Base-by-base conservation (phyloP, 2,113 vertebrate species). In the Rhinoderma darwinii region DNA sequence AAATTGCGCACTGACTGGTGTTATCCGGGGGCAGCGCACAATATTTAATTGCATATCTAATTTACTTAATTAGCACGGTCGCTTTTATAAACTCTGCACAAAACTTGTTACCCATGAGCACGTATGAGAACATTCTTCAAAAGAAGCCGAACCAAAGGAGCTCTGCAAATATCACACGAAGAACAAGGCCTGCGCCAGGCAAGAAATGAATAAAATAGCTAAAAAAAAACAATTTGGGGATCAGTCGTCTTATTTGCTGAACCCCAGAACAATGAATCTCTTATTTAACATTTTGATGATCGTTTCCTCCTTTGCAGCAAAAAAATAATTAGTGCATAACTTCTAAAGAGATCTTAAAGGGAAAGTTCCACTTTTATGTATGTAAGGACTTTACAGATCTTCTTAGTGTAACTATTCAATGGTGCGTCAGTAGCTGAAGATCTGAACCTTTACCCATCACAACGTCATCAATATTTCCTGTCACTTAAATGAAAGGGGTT, bases 11-110 rank as follows among this genome's bases (percentile, higher is more conserved):
- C 22, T 47, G 30, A n/a, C 73, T 0, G 1, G 1, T 0, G 51
- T 0, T 3, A 56, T 11, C 32, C 41, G 0, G 0, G 72, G 27
- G 14, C 0, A 0, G 12, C 35, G 3, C 35, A 39, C 51, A 54
- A n/a, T 32, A 80, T 35, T 80, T 80, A 37, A 39, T 80, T 80
- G 51, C 76, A 50, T 79, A 50, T 56, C 77, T 80, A 56, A 80
- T 80, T 80, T 59, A 59, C 51, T 39, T 80, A 80, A 80, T 80
- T 80, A 59, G 51, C 77, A n/a, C 51, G 12, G 77, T 18, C 39
- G 51, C 35, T 80, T 80, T 80, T 39, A 59, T 59, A 54, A 59
- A 39, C 35, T 59, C 7, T 41, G 77, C 77, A 32, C 15, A 59
- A 25, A 59, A 56, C 27, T 30, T 59, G 11, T 18, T 50, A 9